Conservation (phyloP, 2,888 invertebrate genomes). For the Thymelicus lineola region DNA sequence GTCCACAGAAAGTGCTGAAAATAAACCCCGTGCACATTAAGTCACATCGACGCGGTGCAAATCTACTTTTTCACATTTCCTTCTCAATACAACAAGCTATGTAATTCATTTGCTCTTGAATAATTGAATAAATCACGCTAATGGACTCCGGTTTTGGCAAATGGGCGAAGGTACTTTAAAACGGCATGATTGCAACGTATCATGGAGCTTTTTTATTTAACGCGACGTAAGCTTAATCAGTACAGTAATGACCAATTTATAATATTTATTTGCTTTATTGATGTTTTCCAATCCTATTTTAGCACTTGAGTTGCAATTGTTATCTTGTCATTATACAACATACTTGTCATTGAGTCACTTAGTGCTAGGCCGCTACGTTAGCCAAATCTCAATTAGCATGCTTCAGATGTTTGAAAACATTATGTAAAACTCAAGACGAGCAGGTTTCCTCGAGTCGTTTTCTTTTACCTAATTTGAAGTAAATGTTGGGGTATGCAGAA, state of each 20-base stretch:
- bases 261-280: too few species aligned
- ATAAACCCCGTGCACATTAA: slow-evolving; percentile 11
- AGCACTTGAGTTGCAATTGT: too few species aligned
- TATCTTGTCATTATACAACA: too few species aligned
- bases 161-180: slow-evolving; percentile 64
- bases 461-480: too few species aligned
- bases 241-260: slow-evolving; percentile 10
- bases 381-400: too few species aligned
- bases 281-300: too few species aligned
- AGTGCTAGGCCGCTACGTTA: too few species aligned
- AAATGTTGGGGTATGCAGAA: too few species aligned
- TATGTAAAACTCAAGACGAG: too few species aligned
- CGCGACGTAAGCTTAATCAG: slow-evolving; percentile 12
- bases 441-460: too few species aligned
- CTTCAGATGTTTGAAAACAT: too few species aligned
- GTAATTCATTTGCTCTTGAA: slow-evolving; percentile 74
- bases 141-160: slow-evolving; percentile 71
- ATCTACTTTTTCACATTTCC: slow-evolving; percentile 27
- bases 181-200: slow-evolving; percentile 51
- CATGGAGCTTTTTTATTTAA: slow-evolving; percentile 29
- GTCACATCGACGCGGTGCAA: slow-evolving; percentile 16
- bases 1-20: background rate
- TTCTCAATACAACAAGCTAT: slow-evolving; percentile 52
- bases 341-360: too few species aligned
- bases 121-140: slow-evolving; percentile 79